phyloP scores from a whole-genome alignment of 30 jellyfish, hydroid and myxozoan genomes.

The Nemopilema nomurai region DNA sequence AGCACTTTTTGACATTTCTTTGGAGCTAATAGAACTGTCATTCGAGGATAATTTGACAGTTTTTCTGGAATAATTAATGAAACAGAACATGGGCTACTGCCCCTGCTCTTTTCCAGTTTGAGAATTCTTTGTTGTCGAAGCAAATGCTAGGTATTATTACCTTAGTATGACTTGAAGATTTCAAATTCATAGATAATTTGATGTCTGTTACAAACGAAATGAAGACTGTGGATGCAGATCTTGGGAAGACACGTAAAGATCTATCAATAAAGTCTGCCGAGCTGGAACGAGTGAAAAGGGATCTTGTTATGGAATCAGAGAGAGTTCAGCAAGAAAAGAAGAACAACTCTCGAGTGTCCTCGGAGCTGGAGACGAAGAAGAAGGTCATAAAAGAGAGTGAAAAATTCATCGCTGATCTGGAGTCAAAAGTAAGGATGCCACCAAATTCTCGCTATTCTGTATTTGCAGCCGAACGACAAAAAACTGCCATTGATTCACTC shows the following conservation, averaged over 20 bases:
- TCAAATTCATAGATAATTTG: conserved; percentile 54
- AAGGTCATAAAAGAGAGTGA: conserved; percentile 73
- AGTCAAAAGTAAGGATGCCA: conserved; percentile 49
- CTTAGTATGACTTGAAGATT: background rate
- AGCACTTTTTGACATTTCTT: too few species aligned
- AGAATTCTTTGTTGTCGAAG: too few species aligned
- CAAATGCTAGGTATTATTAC: background rate
- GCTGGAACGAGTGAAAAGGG: conserved; percentile 66
- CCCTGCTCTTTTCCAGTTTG: too few species aligned
- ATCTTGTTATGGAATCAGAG: conserved; percentile 59
- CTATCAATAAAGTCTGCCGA: conserved; percentile 77
- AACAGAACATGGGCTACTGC: too few species aligned
- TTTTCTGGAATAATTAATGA: too few species aligned
- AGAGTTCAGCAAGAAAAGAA: conserved; percentile 53
- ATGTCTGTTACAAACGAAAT: conserved; percentile 80
- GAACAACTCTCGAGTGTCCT: conserved; percentile 14
- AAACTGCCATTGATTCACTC: too few species aligned
- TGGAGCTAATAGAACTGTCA: too few species aligned
- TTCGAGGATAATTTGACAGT: too few species aligned
- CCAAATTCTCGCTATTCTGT: background rate
- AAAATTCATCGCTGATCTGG: conserved; percentile 58
- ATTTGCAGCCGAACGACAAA: background rate
- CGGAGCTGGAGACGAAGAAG: conserved; percentile 59
- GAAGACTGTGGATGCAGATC: conserved; percentile 84
- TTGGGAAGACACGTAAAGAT: conserved; percentile 70